These are phyloP conservation scores for Dryadula phaetusa DNA, from an alignment of 2,888 invertebrate genomes.

Conservation along the genomic window DNA sequence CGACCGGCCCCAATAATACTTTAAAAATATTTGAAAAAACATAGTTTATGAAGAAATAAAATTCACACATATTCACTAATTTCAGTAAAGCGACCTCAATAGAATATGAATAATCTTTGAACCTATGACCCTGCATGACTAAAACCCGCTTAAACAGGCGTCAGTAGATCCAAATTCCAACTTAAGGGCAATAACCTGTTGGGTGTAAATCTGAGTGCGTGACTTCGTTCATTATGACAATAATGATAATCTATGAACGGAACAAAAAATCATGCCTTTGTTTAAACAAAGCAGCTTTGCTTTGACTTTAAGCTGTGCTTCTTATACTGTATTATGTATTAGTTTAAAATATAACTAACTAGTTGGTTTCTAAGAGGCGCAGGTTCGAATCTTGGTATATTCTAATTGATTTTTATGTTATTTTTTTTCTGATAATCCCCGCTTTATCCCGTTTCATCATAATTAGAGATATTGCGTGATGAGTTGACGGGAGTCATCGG, in stretches of 20 bases:
- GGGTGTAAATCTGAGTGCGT: not conserved
- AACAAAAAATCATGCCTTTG: not conserved
- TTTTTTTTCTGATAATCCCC: no score
- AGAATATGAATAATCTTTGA: slow-evolving; percentile 13
- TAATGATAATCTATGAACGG: slow-evolving; percentile 2
- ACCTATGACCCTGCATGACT: slow-evolving; percentile 14
- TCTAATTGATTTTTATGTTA: no score
- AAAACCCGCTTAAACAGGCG: slow-evolving; percentile 10
- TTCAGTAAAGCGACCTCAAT: slow-evolving; percentile 7
- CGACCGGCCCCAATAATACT: no score
- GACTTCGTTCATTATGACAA: slow-evolving; percentile 12
- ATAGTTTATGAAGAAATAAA: no score
- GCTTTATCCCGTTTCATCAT: no score
- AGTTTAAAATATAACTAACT: no score
- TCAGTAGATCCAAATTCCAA: not conserved
- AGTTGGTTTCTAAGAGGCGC: no score
- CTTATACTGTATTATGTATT: no score
- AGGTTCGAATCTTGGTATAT: no score
- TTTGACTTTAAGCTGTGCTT: not conserved
- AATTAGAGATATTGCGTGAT: no score
- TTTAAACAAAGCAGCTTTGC: not conserved
- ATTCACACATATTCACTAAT: not conserved
- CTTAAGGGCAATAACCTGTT: slow-evolving; percentile 1
- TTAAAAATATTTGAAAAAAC: no score
- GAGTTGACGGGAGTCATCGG: no score